These are phyloP conservation scores for Linyphia triangularis DNA, from an alignment of 2,888 invertebrate species.

Conservation along the genomic window DNA sequence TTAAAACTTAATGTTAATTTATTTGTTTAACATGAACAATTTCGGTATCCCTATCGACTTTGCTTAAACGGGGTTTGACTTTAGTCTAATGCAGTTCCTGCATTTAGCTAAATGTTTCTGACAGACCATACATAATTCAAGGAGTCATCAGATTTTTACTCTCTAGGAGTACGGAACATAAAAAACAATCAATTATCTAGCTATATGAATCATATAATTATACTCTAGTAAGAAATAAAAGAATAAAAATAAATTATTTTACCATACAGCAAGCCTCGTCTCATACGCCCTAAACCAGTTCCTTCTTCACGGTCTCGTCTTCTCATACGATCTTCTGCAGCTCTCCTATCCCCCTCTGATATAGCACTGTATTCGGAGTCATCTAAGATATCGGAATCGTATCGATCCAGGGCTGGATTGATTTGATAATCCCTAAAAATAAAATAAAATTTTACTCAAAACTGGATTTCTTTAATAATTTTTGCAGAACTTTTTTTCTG, in stretches of 20 bases:
- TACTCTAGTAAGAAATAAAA: background rate
- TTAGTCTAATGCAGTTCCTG: too few relatives aligned
- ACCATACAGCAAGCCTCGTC: slow-evolving; percentile 93
- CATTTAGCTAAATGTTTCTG: too few relatives aligned
- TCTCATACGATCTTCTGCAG: slow-evolving; percentile 94
- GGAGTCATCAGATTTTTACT: background rate
- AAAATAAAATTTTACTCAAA: background rate
- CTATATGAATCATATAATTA: background rate
- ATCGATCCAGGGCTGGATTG: slow-evolving; percentile 96
- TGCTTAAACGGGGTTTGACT: too few relatives aligned
- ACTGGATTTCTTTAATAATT: too few relatives aligned
- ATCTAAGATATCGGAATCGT: slow-evolving; percentile 92
- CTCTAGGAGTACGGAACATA: background rate
- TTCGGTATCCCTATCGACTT: too few relatives aligned
- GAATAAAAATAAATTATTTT: slow-evolving; percentile 69
- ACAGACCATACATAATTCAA: too few relatives aligned
- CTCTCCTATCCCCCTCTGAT: slow-evolving; percentile 90
- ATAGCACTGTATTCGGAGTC: slow-evolving; percentile 90
- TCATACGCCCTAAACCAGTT: slow-evolving; percentile 82
- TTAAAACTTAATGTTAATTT: too few relatives aligned
- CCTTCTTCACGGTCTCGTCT: slow-evolving; percentile 91
- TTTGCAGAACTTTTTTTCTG: too few relatives aligned
- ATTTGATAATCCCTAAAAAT: slow-evolving; percentile 90
- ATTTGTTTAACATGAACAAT: too few relatives aligned
- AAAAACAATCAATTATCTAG: slow-evolving; percentile 42